Evolutionary conservation across 2,113 vertebrate genomes (phyloP).

Genomic region (human (Homo sapiens)): DNA sequence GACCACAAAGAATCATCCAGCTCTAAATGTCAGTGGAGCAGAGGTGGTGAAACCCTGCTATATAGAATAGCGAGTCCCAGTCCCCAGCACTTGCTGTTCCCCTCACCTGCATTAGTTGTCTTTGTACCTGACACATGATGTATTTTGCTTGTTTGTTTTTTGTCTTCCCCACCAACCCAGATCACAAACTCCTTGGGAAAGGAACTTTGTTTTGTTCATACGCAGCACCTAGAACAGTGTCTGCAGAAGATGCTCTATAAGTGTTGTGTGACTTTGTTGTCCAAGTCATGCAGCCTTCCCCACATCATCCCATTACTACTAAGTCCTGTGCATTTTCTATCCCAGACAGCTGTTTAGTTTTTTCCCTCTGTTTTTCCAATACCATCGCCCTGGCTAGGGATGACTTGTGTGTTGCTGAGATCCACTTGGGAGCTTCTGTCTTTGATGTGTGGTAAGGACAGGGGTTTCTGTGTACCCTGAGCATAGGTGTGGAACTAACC

Average conservation of each 20-base stretch:
- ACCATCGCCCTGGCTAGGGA: not conserved
- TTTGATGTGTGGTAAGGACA: not conserved
- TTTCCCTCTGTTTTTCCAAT: not conserved
- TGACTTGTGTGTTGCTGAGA: not conserved
- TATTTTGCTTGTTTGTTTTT: not conserved
- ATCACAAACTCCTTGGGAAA: not conserved
- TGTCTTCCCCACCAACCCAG: not conserved
- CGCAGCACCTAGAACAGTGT: not conserved
- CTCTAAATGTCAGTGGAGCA: not conserved
- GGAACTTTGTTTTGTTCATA: not conserved
- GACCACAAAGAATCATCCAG: not conserved
- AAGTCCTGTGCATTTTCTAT: not conserved
- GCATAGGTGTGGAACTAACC: accelerated
- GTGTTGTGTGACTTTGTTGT: not conserved
- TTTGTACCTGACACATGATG: not conserved
- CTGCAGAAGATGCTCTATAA: not conserved
- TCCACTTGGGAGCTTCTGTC: not conserved
- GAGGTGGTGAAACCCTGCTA: not conserved
- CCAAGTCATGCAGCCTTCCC: not conserved
- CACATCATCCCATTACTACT: too few relatives aligned
- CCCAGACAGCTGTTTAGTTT: not conserved
- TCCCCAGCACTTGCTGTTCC: not conserved
- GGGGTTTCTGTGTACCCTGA: not conserved
- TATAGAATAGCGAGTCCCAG: accelerated
- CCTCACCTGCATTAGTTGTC: not conserved